A percentile compares a stretch with the other conserved stretches of the same genome.
Evolutionary conservation across 92 coral and sea anemone genomes (phyloP).

Genomic region (Virgularia gustaviana): DNA sequence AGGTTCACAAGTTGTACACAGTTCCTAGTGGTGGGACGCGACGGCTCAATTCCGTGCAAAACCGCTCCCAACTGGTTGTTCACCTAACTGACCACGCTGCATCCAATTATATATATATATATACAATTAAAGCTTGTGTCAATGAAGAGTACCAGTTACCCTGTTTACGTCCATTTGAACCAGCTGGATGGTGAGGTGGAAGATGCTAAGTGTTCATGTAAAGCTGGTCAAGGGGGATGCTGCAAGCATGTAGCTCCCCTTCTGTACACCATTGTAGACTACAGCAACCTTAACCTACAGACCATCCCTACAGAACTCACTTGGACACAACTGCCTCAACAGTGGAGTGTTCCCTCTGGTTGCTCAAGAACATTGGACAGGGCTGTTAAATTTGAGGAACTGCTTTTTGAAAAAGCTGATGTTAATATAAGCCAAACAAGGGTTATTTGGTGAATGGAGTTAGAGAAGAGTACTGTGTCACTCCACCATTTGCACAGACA

Average conservation of each 20-base stretch:
- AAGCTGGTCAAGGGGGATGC: slow-evolving; percentile 64
- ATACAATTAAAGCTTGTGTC: too few species aligned
- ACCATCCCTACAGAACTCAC: slow-evolving; percentile 55
- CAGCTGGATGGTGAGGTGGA: slow-evolving; percentile 46
- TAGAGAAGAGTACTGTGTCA: slow-evolving; percentile 44
- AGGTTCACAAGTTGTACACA: too few species aligned
- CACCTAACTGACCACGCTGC: too few species aligned
- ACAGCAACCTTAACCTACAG: slow-evolving; percentile 37
- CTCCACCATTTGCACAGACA: slow-evolving; percentile 61
- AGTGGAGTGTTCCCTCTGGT: slow-evolving; percentile 59
- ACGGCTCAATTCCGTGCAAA: too few species aligned
- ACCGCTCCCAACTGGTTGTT: too few species aligned
- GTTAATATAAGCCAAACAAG: slow-evolving; percentile 40
- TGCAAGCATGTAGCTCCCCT: slow-evolving; percentile 64
- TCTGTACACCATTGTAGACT: slow-evolving; percentile 62
- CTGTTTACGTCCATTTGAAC: slow-evolving; percentile 56
- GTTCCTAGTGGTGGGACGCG: too few species aligned
- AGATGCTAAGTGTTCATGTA: slow-evolving; percentile 55
- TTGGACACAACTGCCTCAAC: slow-evolving; percentile 55
- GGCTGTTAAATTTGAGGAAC: too few species aligned
- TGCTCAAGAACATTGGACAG: slow-evolving; percentile 34
- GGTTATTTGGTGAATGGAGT: slow-evolving; percentile 34
- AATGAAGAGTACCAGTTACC: slow-evolving; percentile 49
- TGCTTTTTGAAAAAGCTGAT: too few species aligned
- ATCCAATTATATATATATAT: too few species aligned